Evolutionary conservation across 2,113 vertebrate species (phyloP).

Genomic region (Onychostruthus taczanowskii): DNA sequence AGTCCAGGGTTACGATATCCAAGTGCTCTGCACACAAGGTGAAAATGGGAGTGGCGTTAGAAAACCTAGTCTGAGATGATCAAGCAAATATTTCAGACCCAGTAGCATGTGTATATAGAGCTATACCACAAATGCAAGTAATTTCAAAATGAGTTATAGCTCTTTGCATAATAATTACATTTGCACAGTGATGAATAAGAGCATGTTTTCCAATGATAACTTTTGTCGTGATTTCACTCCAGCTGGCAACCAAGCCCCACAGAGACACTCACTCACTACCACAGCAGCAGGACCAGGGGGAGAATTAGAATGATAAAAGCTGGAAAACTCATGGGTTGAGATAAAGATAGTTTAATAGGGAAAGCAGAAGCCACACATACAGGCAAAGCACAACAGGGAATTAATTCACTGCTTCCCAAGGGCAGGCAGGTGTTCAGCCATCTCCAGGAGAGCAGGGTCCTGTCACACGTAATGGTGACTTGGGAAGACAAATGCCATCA

Average conservation of each 20-base stretch:
- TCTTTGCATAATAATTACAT: background rate
- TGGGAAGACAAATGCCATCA: fast-evolving
- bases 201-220: background rate
- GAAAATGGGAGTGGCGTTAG: background rate
- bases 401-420: background rate
- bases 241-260: background rate
- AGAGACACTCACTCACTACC: background rate
- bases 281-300: background rate
- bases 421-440: background rate
- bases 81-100: background rate
- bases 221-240: background rate
- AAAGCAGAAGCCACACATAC: background rate
- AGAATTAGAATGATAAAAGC: background rate
- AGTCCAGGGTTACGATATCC: background rate
- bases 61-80: background rate
- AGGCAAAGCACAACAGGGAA: background rate
- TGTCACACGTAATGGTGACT: fast-evolving
- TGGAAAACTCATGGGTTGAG: background rate
- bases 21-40: background rate
- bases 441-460: background rate
- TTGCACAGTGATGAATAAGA: background rate
- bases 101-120: background rate
- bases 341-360: background rate
- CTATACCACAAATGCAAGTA: background rate
- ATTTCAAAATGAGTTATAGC: background rate